phyloP scores from a whole-genome alignment of 2,888 invertebrate species.

The Caenorhabditis japonica region DNA sequence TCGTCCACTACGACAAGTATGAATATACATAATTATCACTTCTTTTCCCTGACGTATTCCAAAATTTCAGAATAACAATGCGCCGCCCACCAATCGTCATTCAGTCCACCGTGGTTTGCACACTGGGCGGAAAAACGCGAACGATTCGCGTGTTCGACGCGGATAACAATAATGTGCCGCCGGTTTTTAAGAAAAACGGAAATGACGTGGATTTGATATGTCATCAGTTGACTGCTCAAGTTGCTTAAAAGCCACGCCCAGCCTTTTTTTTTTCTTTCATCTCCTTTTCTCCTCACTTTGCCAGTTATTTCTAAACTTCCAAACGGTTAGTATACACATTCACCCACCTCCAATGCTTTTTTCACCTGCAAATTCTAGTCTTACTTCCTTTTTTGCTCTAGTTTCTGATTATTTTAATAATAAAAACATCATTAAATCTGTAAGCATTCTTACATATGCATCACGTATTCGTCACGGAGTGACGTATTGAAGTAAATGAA shows the following conservation, averaged over 20 bases:
- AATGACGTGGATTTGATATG: constrained; percentile 71
- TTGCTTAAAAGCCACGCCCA: constrained; percentile 17
- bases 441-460: too few species aligned
- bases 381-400: neutral
- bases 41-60: neutral
- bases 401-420: neutral
- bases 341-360: constrained; percentile 6
- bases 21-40: neutral
- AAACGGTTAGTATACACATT: constrained; percentile 15
- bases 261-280: neutral
- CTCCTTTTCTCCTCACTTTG: constrained; percentile 1
- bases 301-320: constrained; percentile 33
- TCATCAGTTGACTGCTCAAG: constrained; percentile 47
- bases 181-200: constrained; percentile 71
- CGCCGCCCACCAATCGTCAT: constrained; percentile 75
- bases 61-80: constrained; percentile 43
- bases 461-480: too few species aligned
- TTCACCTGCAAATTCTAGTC: neutral
- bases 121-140: constrained; percentile 78
- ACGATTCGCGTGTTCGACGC: constrained; percentile 73
- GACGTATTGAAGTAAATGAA: too few species aligned
- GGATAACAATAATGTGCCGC: constrained; percentile 53
- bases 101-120: constrained; percentile 77
- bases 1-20: constrained; percentile 77
- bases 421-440: too few species aligned